Conservation (phyloP, 2,888 invertebrate species). For the Tenthredo distinguenda region DNA sequence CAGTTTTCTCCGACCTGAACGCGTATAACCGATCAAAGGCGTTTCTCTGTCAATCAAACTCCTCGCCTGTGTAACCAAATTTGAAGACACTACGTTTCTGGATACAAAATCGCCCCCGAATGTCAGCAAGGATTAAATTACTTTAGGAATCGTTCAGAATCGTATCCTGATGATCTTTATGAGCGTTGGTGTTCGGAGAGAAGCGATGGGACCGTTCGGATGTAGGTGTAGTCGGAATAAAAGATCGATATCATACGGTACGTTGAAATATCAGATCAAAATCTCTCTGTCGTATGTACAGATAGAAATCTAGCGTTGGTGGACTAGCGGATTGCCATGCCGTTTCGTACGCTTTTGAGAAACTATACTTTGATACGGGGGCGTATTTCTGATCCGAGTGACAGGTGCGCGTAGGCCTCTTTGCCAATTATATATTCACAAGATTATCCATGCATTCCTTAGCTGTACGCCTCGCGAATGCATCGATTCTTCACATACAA, state of each 20-base stretch:
- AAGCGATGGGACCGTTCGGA: background rate
- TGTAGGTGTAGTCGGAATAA: background rate
- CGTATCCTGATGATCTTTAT: background rate
- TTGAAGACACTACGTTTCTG: background rate
- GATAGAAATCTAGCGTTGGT: conserved; percentile 48
- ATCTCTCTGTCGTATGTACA: conserved; percentile 7
- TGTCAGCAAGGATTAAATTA: background rate
- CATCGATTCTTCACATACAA: background rate
- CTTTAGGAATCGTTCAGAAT: background rate
- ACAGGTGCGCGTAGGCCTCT: conserved; percentile 51
- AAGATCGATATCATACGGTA: conserved; percentile 18
- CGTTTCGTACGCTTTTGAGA: conserved; percentile 5
- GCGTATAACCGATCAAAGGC: background rate
- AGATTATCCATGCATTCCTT: conserved; percentile 38
- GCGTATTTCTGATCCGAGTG: conserved; percentile 45
- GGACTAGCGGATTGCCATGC: conserved; percentile 15
- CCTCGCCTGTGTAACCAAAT: background rate
- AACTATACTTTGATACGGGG: background rate
- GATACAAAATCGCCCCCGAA: background rate
- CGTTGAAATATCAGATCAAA: conserved; percentile 17
- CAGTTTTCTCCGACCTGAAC: background rate
- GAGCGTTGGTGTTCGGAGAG: background rate
- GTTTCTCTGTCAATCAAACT: conserved; percentile 16
- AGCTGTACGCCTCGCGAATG: background rate
- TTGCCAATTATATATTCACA: conserved; percentile 41